phyloP scores from a whole-genome alignment of 2,113 vertebrate species.

The Opisthocomus hoazin region DNA sequence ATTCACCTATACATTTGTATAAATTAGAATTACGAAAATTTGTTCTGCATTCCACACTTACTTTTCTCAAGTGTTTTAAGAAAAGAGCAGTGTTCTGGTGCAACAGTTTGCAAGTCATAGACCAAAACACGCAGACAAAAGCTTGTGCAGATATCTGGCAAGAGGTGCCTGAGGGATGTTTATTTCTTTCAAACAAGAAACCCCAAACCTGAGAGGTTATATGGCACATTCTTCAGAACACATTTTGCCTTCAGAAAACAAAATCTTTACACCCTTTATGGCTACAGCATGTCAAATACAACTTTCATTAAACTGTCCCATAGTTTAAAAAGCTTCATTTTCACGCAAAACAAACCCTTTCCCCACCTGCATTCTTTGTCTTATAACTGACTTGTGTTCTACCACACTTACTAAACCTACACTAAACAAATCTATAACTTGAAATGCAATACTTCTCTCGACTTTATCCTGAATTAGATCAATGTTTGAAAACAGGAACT shows the following conservation, averaged over 20 bases:
- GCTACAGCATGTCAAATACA: not conserved
- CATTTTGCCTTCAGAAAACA: not conserved
- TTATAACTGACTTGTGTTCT: not conserved
- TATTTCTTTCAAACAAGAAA: not conserved
- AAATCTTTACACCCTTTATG: not conserved
- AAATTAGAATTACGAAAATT: not conserved
- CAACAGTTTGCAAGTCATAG: not conserved
- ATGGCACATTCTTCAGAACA: not conserved
- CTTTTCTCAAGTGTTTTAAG: not conserved
- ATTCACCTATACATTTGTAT: not conserved
- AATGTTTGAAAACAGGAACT: not conserved
- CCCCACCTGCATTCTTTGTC: not conserved
- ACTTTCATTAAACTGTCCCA: not conserved
- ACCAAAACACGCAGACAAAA: not conserved
- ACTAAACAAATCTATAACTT: not conserved
- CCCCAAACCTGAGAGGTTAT: not conserved
- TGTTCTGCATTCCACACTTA: not conserved
- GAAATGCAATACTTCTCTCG: not conserved
- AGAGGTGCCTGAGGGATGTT: not conserved
- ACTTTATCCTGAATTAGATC: conserved; percentile 20
- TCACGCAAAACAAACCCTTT: not conserved
- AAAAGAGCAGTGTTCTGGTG: not conserved
- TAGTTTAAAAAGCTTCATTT: not conserved
- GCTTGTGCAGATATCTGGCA: not conserved
- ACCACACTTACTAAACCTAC: not conserved